Percentiles rank a stretch among this genome's conserved stretches.
Conservation (phyloP, 2,888 invertebrate genomes). For the Maniola hyperantus region DNA sequence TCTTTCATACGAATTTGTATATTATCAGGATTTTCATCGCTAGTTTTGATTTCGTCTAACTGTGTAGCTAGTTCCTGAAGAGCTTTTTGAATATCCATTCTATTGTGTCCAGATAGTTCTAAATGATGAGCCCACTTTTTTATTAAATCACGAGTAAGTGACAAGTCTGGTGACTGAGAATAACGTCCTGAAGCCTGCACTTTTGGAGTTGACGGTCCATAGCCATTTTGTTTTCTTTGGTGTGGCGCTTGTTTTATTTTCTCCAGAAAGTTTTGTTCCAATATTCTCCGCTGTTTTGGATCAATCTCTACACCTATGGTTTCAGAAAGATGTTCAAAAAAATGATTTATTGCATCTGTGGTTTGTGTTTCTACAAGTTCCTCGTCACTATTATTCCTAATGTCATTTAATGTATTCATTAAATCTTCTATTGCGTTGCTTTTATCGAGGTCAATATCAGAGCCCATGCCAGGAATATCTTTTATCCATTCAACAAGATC, state of each 20-base stretch:
- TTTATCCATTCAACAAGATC: constrained; percentile 21
- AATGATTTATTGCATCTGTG: constrained; percentile 25
- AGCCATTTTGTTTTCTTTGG: constrained; percentile 2
- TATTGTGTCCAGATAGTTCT: too few relatives aligned
- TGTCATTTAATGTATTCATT: constrained; percentile 19
- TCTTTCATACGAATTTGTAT: constrained; percentile 23
- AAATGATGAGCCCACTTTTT: too few relatives aligned
- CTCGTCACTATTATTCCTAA: constrained; percentile 5
- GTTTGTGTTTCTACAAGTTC: constrained; percentile 1
- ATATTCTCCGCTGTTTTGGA: neutral
- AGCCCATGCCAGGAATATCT: constrained; percentile 1
- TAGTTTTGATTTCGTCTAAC: constrained; percentile 22
- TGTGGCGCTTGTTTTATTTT: neutral
- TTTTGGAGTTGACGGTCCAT: constrained; percentile 6
- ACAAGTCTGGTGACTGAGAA: neutral
- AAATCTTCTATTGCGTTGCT: constrained; percentile 16
- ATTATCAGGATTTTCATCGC: constrained; percentile 8
- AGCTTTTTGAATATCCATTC: too few relatives aligned
- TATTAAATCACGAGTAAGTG: constrained; percentile 1
- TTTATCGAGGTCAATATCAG: neutral
- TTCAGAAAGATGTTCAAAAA: constrained; percentile 14
- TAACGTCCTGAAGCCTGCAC: neutral
- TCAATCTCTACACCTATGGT: neutral
- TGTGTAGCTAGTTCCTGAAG: constrained; percentile 12
- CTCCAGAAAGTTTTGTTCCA: constrained; percentile 1